phyloP scores from a whole-genome alignment of 2,797 vertebrate species.

The Nyctalus aviator region DNA sequence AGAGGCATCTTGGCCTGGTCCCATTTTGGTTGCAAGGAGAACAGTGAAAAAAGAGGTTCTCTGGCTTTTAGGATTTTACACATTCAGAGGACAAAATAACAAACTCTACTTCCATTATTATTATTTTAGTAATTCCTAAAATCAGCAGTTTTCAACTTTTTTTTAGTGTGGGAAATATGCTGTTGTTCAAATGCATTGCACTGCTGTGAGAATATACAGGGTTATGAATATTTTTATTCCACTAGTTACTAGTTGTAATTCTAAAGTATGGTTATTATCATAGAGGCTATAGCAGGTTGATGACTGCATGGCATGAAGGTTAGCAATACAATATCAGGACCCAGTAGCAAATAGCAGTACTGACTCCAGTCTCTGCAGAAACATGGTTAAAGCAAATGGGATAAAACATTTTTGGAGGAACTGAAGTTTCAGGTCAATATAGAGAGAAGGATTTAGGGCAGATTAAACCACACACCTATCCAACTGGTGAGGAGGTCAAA shows the following conservation, averaged over 20 bases:
- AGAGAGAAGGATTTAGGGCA: neutral
- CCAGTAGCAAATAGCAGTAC: neutral
- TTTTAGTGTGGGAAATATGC: neutral
- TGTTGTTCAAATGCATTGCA: neutral
- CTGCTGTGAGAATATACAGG: neutral
- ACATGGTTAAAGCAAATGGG: neutral
- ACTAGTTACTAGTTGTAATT: neutral
- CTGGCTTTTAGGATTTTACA: slow-evolving; percentile 8
- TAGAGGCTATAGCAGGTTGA: neutral
- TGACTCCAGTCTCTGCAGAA: neutral
- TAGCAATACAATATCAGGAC: neutral
- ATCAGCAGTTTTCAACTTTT: neutral
- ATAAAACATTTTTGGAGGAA: neutral
- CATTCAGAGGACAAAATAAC: neutral
- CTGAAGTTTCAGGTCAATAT: neutral
- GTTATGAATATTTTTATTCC: neutral
- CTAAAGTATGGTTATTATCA: neutral
- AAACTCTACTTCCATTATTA: neutral
- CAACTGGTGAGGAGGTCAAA: neutral
- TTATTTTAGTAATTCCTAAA: slow-evolving; percentile 16
- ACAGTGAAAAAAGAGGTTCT: neutral
- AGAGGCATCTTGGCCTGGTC: neutral
- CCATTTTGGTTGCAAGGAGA: neutral
- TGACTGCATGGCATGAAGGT: neutral
- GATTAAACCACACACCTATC: neutral